These are phyloP conservation scores for Cettia cetti DNA, from an alignment of 2,113 vertebrate genomes.

Conservation along the genomic window DNA sequence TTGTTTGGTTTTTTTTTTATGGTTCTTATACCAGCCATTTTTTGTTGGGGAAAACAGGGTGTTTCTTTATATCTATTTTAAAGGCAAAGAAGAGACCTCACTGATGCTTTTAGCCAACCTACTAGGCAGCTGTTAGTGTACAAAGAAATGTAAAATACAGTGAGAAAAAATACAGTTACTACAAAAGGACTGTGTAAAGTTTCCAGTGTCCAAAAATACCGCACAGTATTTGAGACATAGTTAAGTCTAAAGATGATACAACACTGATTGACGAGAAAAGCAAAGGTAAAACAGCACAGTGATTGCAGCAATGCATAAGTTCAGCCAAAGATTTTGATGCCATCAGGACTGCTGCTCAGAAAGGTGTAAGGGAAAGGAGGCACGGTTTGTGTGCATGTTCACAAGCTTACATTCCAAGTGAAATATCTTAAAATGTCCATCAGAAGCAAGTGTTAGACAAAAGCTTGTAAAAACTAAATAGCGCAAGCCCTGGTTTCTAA, in stretches of 20 bases:
- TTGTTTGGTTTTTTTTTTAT: constrained; percentile 1
- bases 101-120: constrained; percentile 51
- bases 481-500: not conserved
- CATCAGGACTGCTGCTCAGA: not conserved
- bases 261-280: not conserved
- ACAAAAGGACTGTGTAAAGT: not conserved
- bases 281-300: not conserved
- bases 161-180: not conserved
- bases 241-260: not conserved
- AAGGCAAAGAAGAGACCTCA: constrained; percentile 43
- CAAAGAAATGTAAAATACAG: not conserved
- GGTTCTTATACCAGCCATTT: constrained; percentile 75
- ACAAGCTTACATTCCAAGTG: not conserved
- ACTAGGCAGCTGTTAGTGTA: constrained; percentile 45
- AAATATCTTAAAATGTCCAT: not conserved
- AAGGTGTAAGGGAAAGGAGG: not conserved
- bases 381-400: not conserved
- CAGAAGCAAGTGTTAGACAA: not conserved
- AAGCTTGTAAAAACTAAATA: not conserved
- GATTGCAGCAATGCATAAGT: not conserved
- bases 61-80: constrained; percentile 10
- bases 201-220: not conserved
- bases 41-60: not conserved
- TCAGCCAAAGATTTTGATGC: not conserved
- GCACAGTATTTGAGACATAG: not conserved